Evolutionary conservation across 2,888 invertebrate genomes (phyloP), one percentile per base, ranked within the genome.

Genomic region (Escarpia spicata): DNA sequence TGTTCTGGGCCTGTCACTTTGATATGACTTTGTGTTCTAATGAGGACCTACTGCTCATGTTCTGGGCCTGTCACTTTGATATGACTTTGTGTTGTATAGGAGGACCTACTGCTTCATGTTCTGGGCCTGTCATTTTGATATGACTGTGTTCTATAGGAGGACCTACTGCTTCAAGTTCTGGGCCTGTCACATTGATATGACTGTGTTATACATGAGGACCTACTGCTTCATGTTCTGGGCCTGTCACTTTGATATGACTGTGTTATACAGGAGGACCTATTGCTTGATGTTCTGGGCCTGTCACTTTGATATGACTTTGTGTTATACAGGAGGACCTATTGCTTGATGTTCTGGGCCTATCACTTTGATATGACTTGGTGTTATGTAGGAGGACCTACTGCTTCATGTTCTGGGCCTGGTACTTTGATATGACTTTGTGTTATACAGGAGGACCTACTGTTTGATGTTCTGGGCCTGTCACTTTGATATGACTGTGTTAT

Each of bases 121-220:
- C 91, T 91, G 15, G 37, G 91, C 19, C 43, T 91, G 43, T 43
- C 44, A 44, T 8, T 8, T 43, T 44, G 19, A 37, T 26, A 31
- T 90, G 90, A 3, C 44, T 43, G 43, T 91, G 91, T 91, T 4
- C 0, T 91, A 31, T 15, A 43, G 91, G 96, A 96, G 93, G 96
- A 96, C 75, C 95, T 95, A 90, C 96, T 97, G 52, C 95, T 97
- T 92, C 97, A 97, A 95, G 97, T 98, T 92, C 96, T 98, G 31
- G 99, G 99, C 8, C 97, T 99, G 96, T 98, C 99, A 89, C 99
- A 99, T 97, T 98, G 96, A 99, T 99, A 99, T 93, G 99, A 99
- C 37, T 97, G 97, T 97, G 60, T 60, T 15, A 2, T 60, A 19
- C 94, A 96, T 96, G 96, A 96, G 93, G 96, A 96, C 60, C 95